These are phyloP conservation scores for Balanococcus diminutus DNA, from an alignment of 2,888 invertebrate genomes.

Conservation along the genomic window DNA sequence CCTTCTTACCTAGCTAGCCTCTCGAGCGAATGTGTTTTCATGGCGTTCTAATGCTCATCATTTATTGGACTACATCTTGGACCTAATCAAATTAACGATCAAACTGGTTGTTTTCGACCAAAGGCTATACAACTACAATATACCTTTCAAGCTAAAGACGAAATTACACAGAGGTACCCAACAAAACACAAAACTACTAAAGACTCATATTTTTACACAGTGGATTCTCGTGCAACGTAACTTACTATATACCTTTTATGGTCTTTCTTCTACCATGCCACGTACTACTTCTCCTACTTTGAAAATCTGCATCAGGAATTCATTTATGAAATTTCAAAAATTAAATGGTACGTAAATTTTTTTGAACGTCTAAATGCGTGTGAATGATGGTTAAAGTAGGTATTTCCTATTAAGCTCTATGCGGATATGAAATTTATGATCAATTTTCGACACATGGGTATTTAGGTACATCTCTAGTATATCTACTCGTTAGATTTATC, in stretches of 20 bases:
- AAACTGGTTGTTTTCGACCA: not conserved
- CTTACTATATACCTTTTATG: slow-evolving; percentile 45
- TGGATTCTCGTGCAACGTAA: slow-evolving; percentile 8
- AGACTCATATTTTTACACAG: not conserved
- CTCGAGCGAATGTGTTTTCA: too few relatives aligned
- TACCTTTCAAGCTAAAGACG: not conserved
- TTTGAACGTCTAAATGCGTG: not conserved
- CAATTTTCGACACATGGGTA: not conserved
- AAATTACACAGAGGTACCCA: not conserved
- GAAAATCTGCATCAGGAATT: slow-evolving; percentile 47
- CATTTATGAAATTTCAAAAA: slow-evolving; percentile 13
- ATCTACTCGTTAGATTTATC: not conserved
- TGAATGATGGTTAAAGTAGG: not conserved
- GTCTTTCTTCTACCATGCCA: slow-evolving; percentile 52
- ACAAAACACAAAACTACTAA: not conserved
- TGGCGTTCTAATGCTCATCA: not conserved
- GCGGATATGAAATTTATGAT: not conserved
- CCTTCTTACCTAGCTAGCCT: too few relatives aligned
- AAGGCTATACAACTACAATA: not conserved
- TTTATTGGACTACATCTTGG: not conserved
- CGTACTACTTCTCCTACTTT: slow-evolving; percentile 54
- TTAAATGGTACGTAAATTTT: not conserved
- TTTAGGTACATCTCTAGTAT: slow-evolving; percentile 7
- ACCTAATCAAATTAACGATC: not conserved
- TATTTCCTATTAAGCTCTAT: not conserved